Percentiles rank a stretch among this genome's conserved stretches.
phyloP scores from a whole-genome alignment of 2,888 invertebrate genomes.

The Neria commutata region DNA sequence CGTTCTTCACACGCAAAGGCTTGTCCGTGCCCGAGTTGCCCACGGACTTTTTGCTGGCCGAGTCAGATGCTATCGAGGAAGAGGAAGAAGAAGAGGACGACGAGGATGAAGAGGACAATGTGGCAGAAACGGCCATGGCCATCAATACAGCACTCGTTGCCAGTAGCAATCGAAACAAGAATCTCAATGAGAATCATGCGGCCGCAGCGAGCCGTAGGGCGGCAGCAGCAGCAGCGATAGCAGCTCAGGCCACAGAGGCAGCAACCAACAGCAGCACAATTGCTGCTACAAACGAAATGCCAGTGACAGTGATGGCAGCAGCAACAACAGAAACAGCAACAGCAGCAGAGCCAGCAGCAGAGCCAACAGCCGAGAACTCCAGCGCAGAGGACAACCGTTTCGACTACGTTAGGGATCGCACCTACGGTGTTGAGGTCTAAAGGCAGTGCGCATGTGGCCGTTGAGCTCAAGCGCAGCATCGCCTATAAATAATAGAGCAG shows the following conservation, averaged over 20 bases:
- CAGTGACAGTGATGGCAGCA: constrained; percentile 25
- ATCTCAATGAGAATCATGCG: constrained; percentile 55
- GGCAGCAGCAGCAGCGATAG: constrained; percentile 27
- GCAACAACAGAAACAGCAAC: constrained; percentile 13
- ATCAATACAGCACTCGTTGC: constrained; percentile 59
- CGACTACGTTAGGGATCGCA: constrained; percentile 83
- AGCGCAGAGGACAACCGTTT: constrained; percentile 64
- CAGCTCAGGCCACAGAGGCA: constrained; percentile 26
- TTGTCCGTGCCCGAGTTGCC: constrained; percentile 78
- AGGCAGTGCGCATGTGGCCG: background rate
- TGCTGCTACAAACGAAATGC: constrained; percentile 26
- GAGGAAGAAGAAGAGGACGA: constrained; percentile 52
- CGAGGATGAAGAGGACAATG: constrained; percentile 48
- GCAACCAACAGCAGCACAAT: constrained; percentile 4
- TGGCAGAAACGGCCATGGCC: constrained; percentile 53
- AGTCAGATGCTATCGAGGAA: constrained; percentile 60
- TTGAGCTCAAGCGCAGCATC: background rate
- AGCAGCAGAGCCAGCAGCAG: constrained; percentile 17
- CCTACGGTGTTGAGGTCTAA: constrained; percentile 82
- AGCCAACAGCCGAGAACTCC: constrained; percentile 12
- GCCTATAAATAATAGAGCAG: constrained; percentile 7
- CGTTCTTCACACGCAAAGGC: constrained; percentile 88
- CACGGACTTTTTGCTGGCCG: constrained; percentile 64
- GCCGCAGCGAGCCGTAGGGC: constrained; percentile 29
- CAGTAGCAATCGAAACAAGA: constrained; percentile 59